Percentiles rank a stretch among this genome's conserved stretches.
Evolutionary conservation across 2,113 vertebrate genomes (phyloP).

Genomic region (Pachycephala philippinensis): DNA sequence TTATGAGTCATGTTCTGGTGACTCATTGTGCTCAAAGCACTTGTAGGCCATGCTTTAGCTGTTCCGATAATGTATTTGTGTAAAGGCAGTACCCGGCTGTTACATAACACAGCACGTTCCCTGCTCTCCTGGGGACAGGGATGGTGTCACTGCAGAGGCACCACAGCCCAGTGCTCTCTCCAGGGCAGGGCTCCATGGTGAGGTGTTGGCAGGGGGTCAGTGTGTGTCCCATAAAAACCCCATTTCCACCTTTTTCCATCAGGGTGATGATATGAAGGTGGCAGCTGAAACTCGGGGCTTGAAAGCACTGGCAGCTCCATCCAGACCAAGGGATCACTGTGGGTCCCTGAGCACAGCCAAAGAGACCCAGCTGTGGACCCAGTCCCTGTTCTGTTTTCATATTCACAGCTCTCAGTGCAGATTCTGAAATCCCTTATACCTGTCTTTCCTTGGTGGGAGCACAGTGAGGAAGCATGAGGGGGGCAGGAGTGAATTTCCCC

Average conservation of each 20-base stretch:
- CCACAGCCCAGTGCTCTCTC: not conserved
- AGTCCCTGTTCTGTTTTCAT: not conserved
- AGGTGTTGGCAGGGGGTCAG: too few relatives aligned
- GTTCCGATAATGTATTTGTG: not conserved
- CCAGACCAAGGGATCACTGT: not conserved
- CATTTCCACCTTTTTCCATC: not conserved
- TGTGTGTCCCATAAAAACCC: not conserved
- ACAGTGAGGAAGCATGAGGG: not conserved
- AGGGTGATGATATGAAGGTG: accelerated
- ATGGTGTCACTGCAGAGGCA: not conserved
- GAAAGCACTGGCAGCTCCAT: not conserved
- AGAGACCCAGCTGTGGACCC: too few relatives aligned
- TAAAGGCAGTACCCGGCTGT: not conserved
- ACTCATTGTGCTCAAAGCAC: not conserved
- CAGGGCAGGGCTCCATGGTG: not conserved
- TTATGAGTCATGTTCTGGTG: not conserved
- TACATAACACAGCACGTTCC: accelerated
- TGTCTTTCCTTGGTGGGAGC: not conserved
- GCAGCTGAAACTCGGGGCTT: not conserved
- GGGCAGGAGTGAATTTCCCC: not conserved
- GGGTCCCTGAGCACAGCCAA: not conserved
- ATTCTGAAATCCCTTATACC: not conserved
- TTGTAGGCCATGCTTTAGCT: not conserved
- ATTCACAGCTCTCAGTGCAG: not conserved
- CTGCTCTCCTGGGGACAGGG: not conserved